Conservation (phyloP, 2,888 invertebrate genomes). For the Chloroclystis v-ata region DNA sequence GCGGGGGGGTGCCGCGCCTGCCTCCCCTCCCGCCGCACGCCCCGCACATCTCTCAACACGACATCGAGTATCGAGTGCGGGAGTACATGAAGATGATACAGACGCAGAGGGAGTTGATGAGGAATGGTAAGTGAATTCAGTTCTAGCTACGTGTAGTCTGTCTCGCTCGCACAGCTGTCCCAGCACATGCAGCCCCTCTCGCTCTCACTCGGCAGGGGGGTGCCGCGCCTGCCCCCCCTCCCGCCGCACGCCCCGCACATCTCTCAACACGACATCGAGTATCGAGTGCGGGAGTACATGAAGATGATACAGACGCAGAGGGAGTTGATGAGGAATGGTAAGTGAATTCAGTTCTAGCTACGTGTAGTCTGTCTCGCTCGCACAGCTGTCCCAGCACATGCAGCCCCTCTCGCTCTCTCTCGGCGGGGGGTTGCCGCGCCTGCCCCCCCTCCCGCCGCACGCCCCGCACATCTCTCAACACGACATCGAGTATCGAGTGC, state of each 20-base stretch:
- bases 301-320: conserved; percentile 81
- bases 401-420: conserved; percentile 73
- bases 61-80: conserved; percentile 87
- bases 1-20: conserved; percentile 76
- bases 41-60: conserved; percentile 81
- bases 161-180: conserved; percentile 70
- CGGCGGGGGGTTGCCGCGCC: conserved; percentile 75
- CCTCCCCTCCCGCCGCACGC: conserved; percentile 74
- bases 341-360: background rate
- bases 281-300: conserved; percentile 87
- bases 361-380: conserved; percentile 43
- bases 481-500: conserved; percentile 87
- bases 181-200: conserved; percentile 72
- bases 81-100: conserved; percentile 87
- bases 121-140: conserved; percentile 55
- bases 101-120: conserved; percentile 62
- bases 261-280: conserved; percentile 85
- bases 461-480: conserved; percentile 80
- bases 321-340: conserved; percentile 30
- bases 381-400: no score
- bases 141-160: conserved; percentile 78
- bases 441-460: conserved; percentile 76
- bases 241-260: conserved; percentile 76
- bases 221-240: conserved; percentile 79
- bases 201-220: conserved; percentile 79